Percentiles rank a stretch among this genome's conserved stretches.
These are phyloP conservation scores for Drosophila tani DNA, from an alignment of 1,140 invertebrate genomes.

Conservation along the genomic window DNA sequence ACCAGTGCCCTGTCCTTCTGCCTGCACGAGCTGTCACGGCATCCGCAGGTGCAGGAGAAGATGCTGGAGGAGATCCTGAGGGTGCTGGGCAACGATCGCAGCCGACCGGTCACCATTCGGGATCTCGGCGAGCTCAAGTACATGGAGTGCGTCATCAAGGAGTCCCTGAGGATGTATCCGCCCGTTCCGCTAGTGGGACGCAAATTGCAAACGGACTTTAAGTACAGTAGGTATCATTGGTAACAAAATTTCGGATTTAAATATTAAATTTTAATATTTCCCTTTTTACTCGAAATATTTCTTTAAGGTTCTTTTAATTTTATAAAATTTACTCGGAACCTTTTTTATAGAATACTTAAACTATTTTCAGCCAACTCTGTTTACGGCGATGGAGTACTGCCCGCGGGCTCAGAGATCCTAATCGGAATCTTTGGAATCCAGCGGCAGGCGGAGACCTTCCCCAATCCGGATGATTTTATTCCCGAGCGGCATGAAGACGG, in stretches of 20 bases:
- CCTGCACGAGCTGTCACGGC: slow-evolving; percentile 55
- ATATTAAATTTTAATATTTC: too few species aligned
- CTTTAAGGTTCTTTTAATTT: too few species aligned
- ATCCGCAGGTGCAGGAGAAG: slow-evolving; percentile 70
- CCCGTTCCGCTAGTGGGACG: slow-evolving; percentile 87
- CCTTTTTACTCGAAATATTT: too few species aligned
- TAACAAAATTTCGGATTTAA: neutral
- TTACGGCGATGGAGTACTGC: slow-evolving; percentile 51
- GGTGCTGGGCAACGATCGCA: slow-evolving; percentile 85
- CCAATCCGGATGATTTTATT: slow-evolving; percentile 85
- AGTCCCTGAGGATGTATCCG: slow-evolving; percentile 89
- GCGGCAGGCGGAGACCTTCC: slow-evolving; percentile 10
- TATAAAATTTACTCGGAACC: too few species aligned
- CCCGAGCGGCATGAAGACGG: slow-evolving; percentile 87
- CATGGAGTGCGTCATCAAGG: slow-evolving; percentile 90
- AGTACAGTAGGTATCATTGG: slow-evolving; percentile 59
- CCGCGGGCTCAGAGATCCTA: slow-evolving; percentile 64
- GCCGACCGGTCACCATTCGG: slow-evolving; percentile 80
- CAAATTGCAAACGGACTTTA: slow-evolving; percentile 88
- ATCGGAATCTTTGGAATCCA: slow-evolving; percentile 74
- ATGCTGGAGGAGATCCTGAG: slow-evolving; percentile 72
- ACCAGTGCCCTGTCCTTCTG: slow-evolving; percentile 69
- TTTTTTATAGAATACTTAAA: neutral
- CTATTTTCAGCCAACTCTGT: slow-evolving; percentile 46
- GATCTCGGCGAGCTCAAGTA: slow-evolving; percentile 89